A percentile compares a stretch with the other conserved stretches of the same genome.
phyloP scores from a whole-genome alignment of 1,140 invertebrate genomes.

The Cotesia typhae region DNA sequence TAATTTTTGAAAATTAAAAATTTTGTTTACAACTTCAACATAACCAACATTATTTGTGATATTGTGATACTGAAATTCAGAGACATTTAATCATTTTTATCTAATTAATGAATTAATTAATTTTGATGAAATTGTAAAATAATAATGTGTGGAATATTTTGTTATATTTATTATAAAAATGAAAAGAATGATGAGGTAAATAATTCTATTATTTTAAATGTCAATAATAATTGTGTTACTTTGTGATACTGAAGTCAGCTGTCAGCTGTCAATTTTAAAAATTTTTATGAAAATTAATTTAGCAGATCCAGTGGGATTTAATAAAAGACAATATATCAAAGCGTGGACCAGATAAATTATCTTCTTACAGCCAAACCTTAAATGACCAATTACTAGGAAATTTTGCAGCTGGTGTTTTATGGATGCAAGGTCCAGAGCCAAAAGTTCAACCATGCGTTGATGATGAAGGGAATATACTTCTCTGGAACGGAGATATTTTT shows the following conservation, averaged over 20 bases:
- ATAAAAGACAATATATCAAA: slow-evolving; percentile 9
- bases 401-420: slow-evolving; percentile 71
- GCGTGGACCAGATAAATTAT: slow-evolving; percentile 22
- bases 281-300: no score
- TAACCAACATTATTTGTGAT: no score
- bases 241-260: no score
- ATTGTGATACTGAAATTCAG: no score
- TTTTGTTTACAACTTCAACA: no score
- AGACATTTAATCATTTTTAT: no score
- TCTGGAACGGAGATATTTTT: slow-evolving; percentile 88
- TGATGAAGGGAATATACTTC: slow-evolving; percentile 68
- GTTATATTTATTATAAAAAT: background rate
- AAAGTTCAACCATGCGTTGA: slow-evolving; percentile 71
- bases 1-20: no score
- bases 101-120: no score
- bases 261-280: no score
- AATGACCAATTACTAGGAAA: slow-evolving; percentile 18
- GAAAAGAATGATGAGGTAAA: background rate
- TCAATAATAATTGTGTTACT: no score
- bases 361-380: background rate
- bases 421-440: slow-evolving; percentile 72
- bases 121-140: no score
- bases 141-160: slow-evolving; percentile 13
- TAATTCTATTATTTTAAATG: no score
- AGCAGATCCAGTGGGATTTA: slow-evolving; percentile 8